These are phyloP conservation scores for Shargacucullia verbasci DNA, from an alignment of 2,888 invertebrate species.

Conservation along the genomic window DNA sequence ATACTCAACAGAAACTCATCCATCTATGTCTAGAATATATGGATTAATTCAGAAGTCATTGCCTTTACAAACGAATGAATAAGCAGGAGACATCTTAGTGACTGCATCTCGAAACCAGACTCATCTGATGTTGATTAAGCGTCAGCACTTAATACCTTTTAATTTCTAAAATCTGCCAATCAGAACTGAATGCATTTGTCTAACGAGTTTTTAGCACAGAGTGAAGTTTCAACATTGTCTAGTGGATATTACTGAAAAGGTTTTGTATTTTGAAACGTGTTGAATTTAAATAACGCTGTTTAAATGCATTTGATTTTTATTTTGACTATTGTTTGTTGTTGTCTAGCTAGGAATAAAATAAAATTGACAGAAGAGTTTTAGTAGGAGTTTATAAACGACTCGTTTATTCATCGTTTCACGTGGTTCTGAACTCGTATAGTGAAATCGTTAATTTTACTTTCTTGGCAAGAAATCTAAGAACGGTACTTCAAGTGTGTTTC, in stretches of 20 bases:
- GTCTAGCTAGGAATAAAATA: too few relatives aligned
- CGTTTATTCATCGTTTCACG: too few relatives aligned
- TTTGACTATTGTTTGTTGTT: constrained; percentile 1
- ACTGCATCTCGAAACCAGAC: too few relatives aligned
- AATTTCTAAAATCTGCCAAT: constrained; percentile 1
- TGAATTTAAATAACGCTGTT: constrained; percentile 24
- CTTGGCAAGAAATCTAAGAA: too few relatives aligned
- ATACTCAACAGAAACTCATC: constrained; percentile 11
- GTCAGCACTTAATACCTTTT: too few relatives aligned
- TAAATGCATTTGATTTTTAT: constrained; percentile 32
- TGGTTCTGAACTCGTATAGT: too few relatives aligned
- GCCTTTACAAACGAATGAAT: not conserved
- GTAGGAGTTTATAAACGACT: too few relatives aligned
- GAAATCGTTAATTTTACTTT: too few relatives aligned
- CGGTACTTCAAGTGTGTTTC: too few relatives aligned
- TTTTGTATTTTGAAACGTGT: not conserved
- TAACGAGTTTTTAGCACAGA: constrained; percentile 5
- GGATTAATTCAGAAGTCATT: constrained; percentile 9
- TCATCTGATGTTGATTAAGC: too few relatives aligned
- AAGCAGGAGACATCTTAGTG: too few relatives aligned
- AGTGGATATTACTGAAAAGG: not conserved
- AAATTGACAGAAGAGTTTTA: too few relatives aligned
- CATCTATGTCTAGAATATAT: constrained; percentile 12
- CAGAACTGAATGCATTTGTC: not conserved
- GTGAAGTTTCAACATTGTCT: constrained; percentile 12